These are phyloP conservation scores for Sesamia inferens DNA, from an alignment of 2,888 invertebrate genomes.

Conservation along the genomic window DNA sequence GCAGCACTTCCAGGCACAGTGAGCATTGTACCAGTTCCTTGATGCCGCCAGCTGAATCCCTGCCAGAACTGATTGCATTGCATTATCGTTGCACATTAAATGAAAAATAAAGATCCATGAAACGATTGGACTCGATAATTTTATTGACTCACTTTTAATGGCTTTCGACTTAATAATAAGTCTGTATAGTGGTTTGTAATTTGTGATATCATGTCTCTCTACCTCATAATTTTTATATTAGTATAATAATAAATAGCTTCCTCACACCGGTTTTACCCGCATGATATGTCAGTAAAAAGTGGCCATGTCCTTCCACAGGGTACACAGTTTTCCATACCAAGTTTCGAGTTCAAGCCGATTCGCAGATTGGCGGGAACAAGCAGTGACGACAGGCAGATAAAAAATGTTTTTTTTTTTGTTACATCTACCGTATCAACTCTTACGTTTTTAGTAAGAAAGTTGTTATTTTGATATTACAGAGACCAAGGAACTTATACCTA, in stretches of 20 bases:
- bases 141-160: slow-evolving; percentile 32
- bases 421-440: background rate
- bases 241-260: background rate
- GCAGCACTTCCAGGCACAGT: slow-evolving; percentile 89
- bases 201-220: background rate
- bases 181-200: background rate
- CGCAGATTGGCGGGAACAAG: background rate
- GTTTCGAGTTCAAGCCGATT: background rate
- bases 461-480: too few relatives aligned
- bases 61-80: slow-evolving; percentile 52
- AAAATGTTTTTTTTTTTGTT: background rate
- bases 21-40: slow-evolving; percentile 91
- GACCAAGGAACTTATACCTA: too few relatives aligned
- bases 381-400: background rate
- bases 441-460: background rate
- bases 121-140: slow-evolving; percentile 37
- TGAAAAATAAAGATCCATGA: slow-evolving; percentile 30
- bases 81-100: slow-evolving; percentile 40
- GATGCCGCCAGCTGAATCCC: slow-evolving; percentile 84
- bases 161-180: slow-evolving; percentile 22
- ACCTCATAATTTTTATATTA: slow-evolving; percentile 1
- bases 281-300: background rate
- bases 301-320: background rate
- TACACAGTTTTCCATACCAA: background rate
- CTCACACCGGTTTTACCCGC: background rate